A percentile compares a stretch with the other conserved stretches of the same genome.
Conservation (phyloP, 2,113 vertebrate species). For the Ailurus styani region DNA sequence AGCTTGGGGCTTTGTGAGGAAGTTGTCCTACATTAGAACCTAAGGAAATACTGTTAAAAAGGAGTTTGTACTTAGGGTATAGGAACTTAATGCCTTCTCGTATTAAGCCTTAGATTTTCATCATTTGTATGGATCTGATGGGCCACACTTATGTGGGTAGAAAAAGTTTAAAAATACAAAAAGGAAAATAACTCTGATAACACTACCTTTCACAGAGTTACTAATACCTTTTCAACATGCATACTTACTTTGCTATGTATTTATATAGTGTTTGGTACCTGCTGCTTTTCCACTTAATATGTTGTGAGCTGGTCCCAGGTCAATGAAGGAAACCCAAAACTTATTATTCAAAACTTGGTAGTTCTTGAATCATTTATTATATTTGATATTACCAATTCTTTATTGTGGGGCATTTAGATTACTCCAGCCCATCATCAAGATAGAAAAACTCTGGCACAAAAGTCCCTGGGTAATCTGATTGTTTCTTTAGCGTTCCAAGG, state of each 20-base stretch:
- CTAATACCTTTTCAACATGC: neutral
- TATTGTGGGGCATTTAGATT: neutral
- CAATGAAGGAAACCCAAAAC: neutral
- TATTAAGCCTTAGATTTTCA: neutral
- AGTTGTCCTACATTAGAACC: neutral
- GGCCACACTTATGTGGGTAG: neutral
- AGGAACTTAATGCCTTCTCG: neutral
- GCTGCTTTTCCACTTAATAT: neutral
- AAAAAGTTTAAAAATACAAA: neutral
- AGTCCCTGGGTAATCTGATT: neutral
- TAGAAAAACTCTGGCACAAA: neutral
- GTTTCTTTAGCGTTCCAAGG: neutral
- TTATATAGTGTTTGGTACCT: neutral
- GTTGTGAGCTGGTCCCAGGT: neutral
- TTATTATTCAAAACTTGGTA: neutral
- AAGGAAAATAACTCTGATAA: neutral
- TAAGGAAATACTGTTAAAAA: neutral
- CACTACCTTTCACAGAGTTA: neutral
- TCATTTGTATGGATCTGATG: neutral
- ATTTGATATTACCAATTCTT: neutral
- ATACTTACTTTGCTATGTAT: neutral
- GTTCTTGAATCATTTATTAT: neutral
- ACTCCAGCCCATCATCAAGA: neutral
- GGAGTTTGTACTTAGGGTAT: neutral
- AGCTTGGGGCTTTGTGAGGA: neutral